Conservation (phyloP, 2,797 vertebrate genomes). For the Momotus momota region DNA sequence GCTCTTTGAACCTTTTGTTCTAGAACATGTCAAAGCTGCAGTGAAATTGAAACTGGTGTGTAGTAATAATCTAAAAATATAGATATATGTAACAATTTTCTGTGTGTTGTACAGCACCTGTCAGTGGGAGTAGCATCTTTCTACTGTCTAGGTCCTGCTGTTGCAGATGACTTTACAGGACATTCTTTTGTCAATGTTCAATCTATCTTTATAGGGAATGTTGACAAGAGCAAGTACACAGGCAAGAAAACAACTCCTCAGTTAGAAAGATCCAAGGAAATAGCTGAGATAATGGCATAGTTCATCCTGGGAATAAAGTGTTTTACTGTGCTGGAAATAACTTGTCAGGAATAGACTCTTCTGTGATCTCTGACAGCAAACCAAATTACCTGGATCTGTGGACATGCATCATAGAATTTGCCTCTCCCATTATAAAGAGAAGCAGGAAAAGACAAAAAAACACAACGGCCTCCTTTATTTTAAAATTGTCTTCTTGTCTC, state of each 20-base stretch:
- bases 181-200: not conserved
- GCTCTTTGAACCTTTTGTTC: not conserved
- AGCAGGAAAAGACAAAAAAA: not conserved
- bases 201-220: not conserved
- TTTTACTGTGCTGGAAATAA: not conserved
- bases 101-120: not conserved
- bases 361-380: not conserved
- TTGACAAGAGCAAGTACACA: not conserved
- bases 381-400: not conserved
- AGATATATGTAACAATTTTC: not conserved
- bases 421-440: not conserved
- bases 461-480: not conserved
- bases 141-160: not conserved
- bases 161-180: not conserved
- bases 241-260: not conserved
- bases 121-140: not conserved
- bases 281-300: not conserved
- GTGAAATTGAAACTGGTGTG: not conserved
- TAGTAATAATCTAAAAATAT: not conserved
- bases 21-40: not conserved
- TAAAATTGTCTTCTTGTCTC: not conserved
- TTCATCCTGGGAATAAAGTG: not conserved
- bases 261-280: not conserved
- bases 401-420: not conserved
- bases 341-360: not conserved